Base-by-base conservation (phyloP, 2,888 invertebrate genomes). In the Disparrhopalites patrizii region DNA sequence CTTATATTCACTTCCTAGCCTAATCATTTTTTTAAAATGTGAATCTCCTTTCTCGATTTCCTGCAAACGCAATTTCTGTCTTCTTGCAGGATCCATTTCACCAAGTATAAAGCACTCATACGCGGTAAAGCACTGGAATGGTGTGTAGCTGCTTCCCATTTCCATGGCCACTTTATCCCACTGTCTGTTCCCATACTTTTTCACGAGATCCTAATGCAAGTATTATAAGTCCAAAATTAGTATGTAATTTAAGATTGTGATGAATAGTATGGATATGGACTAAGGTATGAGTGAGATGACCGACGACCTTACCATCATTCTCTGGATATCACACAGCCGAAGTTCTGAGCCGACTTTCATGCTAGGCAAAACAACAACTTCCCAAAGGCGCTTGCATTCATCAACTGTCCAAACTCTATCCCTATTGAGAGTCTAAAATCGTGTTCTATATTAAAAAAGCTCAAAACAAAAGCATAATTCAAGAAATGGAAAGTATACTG, bases 291-390 rank as follows among this genome's bases (percentile, higher is more conserved):
- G n/a, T n/a, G n/a, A n/a, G n/a, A n/a, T n/a, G n/a, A n/a, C n/a
- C n/a, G n/a, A n/a, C n/a, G n/a, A n/a, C 13, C 15, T 38, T 63
- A 63, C 63, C 54, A 40, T 63, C 15, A 63, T 23, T 30, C n/a
- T 23, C 23, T 40, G 33, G 56, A 63, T 63, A 7, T 63, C 27
- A 1, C 10, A 0, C 25, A 55, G 18, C 2, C 20, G 20, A 30
- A 18, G 50, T 31, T 50, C 28, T 15, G 28, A 33, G 23, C 23
- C 33, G 27, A 18, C 36, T 15, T 33, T 5, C 5, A 62, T 23
- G 15, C 31, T 55, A 15, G 63, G 63, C 13, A 27, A 15, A 10
- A 63, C n/a, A 27, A 63, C 28, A 8, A 15, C 28, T 25, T 40
- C 23, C 63, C 63, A 63, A 2, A 38, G 10, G 28, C 52, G 23